Base-by-base conservation (phyloP, 30 jellyfish, hydroid and myxozoan genomes). In the Sanderia malayensis region DNA sequence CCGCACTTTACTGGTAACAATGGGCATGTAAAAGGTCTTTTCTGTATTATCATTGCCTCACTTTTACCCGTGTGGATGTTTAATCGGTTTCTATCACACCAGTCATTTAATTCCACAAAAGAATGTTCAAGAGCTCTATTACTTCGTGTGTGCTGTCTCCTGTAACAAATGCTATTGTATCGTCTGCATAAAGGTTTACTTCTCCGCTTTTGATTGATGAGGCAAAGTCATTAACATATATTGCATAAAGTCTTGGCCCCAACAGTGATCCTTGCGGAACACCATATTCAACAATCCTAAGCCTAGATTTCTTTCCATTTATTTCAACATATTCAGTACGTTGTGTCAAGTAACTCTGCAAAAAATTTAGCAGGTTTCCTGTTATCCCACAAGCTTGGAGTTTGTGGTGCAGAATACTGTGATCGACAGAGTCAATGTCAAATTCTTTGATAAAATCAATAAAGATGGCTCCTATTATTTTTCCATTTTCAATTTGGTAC, bases 191-290 rank as follows among this genome's bases (percentile, higher is more conserved):
- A 22, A 9, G 24, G 72, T 60, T 6, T 27, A 60, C 34, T 28
- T 60, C 46, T 60, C 72, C 46, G 44, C 30, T 28, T 27, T 28
- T 60, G 24, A 28, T 60, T 6, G 67, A 55, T 55, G 67, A 24
- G n/a, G 76, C 45, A 31, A 69, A 24, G 81, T 69, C 81, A 47
- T 69, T 22, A 25, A 46, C 76, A 45, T 37, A 32, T 1, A 37
- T 57, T 44, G 86, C 1, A 26, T 20, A 32, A 19, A 29, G 58
- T 46, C 76, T 27, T n/a, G 79, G 94, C 11, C 94, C 86, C 10
- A 81, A 26, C n/a, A 70, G 71, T 9, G 81, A 81, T 28, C 94
- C 86, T 71, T 81, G 94, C 24, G 86, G 94, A 27, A 81, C 86
- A 4, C 86, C 81, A 34, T 69, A 60, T 19, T 58, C 58, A 11